Conservation (phyloP, 2,888 invertebrate genomes). For the Drosophila neotestacea region DNA sequence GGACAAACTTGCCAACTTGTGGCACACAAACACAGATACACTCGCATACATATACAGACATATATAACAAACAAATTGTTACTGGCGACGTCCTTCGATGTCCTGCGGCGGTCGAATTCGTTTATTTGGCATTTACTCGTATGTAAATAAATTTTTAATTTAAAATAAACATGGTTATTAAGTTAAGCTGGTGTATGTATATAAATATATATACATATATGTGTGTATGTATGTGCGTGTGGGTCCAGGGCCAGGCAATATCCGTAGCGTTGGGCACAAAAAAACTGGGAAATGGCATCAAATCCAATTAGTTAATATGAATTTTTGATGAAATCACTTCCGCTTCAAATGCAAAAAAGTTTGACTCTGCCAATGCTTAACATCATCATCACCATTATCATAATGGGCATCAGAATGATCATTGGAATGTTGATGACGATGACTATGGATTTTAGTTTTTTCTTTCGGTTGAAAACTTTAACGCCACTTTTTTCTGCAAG, state of each 20-base stretch:
- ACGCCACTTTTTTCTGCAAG: constrained; percentile 64
- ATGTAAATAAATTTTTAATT: constrained; percentile 76
- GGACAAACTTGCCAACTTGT: constrained; percentile 30
- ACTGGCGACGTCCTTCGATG: constrained; percentile 33
- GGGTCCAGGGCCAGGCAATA: constrained; percentile 55
- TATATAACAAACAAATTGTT: constrained; percentile 29
- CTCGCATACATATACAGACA: background rate
- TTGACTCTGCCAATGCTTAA: constrained; percentile 23
- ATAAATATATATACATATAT: background rate
- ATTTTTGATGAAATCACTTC: constrained; percentile 81
- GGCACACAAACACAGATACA: constrained; percentile 16
- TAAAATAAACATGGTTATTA: constrained; percentile 71
- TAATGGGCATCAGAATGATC: constrained; percentile 22
- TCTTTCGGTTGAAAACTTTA: constrained; percentile 65
- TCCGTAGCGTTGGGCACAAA: constrained; percentile 53
- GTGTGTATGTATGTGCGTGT: constrained; percentile 7
- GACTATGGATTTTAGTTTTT: constrained; percentile 45
- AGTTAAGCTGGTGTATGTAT: constrained; percentile 36
- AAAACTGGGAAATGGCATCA: constrained; percentile 60
- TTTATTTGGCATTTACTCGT: constrained; percentile 49
- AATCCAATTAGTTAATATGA: constrained; percentile 82
- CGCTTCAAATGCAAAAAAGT: constrained; percentile 69
- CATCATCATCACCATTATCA: constrained; percentile 14
- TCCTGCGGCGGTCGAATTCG: constrained; percentile 20
- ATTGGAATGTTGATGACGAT: constrained; percentile 37